Evolutionary conservation across 2,888 invertebrate genomes (phyloP), one percentile per base, ranked within the genome.

Genomic region (Mythimna albipuncta): DNA sequence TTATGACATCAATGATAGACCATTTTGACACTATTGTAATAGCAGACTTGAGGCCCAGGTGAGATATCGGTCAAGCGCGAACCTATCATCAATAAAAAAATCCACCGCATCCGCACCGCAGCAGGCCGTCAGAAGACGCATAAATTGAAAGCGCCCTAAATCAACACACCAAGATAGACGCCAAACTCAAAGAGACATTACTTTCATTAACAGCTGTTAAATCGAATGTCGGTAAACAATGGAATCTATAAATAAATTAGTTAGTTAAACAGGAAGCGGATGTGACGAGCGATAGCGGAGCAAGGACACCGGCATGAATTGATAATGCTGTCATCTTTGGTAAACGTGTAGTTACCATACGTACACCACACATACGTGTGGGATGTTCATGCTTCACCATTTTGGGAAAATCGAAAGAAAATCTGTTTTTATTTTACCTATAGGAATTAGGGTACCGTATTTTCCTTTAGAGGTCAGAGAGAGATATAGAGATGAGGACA

Each of bases 241-340:
- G 81, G 79, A 75, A 75, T 82, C 77, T 85, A 85, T 79, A 85
- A 77, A 85, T 86, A 86, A 72, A 71, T 79, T 72, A 72, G 66
- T 69, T 59, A 58, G 50, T 38, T 50, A 38, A 63, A 81, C 80
- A 83, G 91, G 91, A 91, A 91, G 79, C 91, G 91, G 91, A 91
- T 89, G 77, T 84, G 75, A 70, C 76, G 68, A 79, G 69, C 75
- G 81, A 77, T 82, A 88, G 87, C 81, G 77, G 41, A 75, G 77
- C 88, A 85, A 90, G 90, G 90, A 77, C 87, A 57, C 41, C 58
- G 44, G 57, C 71, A 65, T 79, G 81, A 82, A 78, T 76, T 78
- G 77, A 84, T 80, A 80, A 68, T 63, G 64, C 54, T 69, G 72
- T 44, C 78, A 69, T 75, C 69, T 78, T 69, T 74, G 58, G 59